phyloP scores from a whole-genome alignment of 2,113 vertebrate species.

The Tyto alba region DNA sequence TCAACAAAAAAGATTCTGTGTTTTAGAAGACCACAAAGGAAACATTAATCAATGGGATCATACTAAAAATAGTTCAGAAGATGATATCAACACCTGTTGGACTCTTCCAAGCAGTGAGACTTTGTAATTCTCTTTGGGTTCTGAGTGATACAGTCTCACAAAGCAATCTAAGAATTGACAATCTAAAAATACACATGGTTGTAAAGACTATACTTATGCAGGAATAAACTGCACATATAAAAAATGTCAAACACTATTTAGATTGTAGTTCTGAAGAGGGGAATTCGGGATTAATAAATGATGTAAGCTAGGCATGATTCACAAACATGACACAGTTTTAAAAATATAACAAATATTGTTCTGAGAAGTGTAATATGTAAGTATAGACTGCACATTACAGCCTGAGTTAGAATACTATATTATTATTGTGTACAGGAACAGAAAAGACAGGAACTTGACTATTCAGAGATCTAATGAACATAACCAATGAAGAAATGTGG shows the following conservation, averaged over 20 bases:
- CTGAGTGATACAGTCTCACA: background rate
- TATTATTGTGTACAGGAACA: background rate
- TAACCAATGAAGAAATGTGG: background rate
- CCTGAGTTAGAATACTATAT: background rate
- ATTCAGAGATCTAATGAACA: background rate
- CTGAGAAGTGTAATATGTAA: background rate
- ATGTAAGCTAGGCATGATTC: background rate
- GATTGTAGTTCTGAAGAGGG: background rate
- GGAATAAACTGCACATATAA: background rate
- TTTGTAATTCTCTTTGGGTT: background rate
- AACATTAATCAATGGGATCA: background rate
- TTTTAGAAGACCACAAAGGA: background rate
- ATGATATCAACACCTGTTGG: background rate
- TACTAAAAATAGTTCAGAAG: background rate
- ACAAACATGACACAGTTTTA: background rate
- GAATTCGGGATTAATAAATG: background rate
- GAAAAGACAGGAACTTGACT: background rate
- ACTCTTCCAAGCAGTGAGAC: background rate
- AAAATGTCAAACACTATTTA: background rate
- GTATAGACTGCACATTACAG: background rate
- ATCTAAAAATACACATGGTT: background rate
- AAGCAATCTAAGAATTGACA: background rate
- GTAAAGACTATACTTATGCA: background rate
- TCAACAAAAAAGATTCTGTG: background rate
- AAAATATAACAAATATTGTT: background rate